Evolutionary conservation across 2,797 vertebrate species (phyloP), one percentile per base, ranked within the genome.

Genomic region (Neoniphon sammara): DNA sequence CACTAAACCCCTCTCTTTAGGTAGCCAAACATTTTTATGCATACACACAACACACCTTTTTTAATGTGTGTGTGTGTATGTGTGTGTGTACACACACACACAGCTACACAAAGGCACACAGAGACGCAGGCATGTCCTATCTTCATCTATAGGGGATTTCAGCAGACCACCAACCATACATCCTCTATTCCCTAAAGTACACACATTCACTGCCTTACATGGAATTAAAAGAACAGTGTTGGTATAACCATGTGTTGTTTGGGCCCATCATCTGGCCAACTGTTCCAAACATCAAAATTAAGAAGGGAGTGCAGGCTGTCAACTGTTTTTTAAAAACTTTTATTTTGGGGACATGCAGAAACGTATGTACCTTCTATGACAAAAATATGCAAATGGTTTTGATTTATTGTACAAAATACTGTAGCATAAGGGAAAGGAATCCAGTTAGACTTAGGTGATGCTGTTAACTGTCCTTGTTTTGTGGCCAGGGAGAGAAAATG

Each of bases 331-430:
- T 7, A 69, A 62, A 58, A 72, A 74, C 23, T 39, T 84, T 88
- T 91, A 90, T 90, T 88, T 53, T 67, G 80, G 39, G 42, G 80
- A 88, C 83, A 85, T 62, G 53, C 31, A 77, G 60, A 70, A 66
- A 77, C 50, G 20, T 47, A 57, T 75, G 71, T 31, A 21, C 34
- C 62, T 69, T 72, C 56, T 42, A 36, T 62, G 60, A 63, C 30
- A 77, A 66, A 68, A 34, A 66, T 1, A 56, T 42, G 15, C 5
- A 39, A 23, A 12, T 55, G 56, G n/a, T 46, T 80, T 70, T 53
- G 21, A 60, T 67, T 78, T 49, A 78, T 72, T 84, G 62, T 79
- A 87, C 17, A 85, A 82, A 82, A 83, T 57, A 53, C 67, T 34
- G n/a, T 47, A 47, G 63, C 30, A 74, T 10, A 10, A 62, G n/a